Evolutionary conservation across 2,888 invertebrate genomes (phyloP), one percentile per base, ranked within the genome.

Genomic region (Amitus sp.): DNA sequence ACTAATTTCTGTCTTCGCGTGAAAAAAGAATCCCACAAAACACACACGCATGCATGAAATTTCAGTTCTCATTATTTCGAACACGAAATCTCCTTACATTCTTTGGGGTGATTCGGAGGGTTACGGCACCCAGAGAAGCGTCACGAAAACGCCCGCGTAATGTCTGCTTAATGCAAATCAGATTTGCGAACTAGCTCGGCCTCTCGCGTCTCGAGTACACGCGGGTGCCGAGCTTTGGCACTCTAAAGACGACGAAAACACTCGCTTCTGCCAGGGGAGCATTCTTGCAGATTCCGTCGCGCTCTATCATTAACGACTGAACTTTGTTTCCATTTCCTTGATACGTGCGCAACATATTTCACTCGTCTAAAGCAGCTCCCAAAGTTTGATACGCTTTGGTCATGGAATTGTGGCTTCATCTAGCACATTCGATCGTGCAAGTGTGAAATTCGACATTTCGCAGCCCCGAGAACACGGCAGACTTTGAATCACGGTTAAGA

Each of bases 161-260:
- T 62, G 66, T 72, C 73, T 73, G 68, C 70, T 75, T 75, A 73
- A 78, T 78, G 76, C 75, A 78, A 80, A 80, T 80, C 77, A 72
- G 76, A 74, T 78, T 70, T 73, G 75, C 75, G 75, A 73, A 71
- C 68, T 65, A 68, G 67, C 64, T 62, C 55, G 61, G n/a, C 45
- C 43, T 37, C 33, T 40, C 30, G 34, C 47, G 34, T 27, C 45
- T 37, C 60, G 65, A 59, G 33, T n/a, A 9, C 33, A 33, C 33
- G 33, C 66, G 59, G 66, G 67, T 55, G 47, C 54, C 59, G 54
- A 60, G 66, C 60, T 60, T 66, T 65, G 54, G 62, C 59, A 53
- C 65, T 57, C 20, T 46, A 39, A 53, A 62, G 57, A 57, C 59
- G 51, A 42, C 17, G 39, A 47, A 53, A 64, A 51, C 50, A 47